These are phyloP conservation scores for Cyprinodon brontotheroides DNA, from an alignment of 2,113 vertebrate species.

Conservation along the genomic window DNA sequence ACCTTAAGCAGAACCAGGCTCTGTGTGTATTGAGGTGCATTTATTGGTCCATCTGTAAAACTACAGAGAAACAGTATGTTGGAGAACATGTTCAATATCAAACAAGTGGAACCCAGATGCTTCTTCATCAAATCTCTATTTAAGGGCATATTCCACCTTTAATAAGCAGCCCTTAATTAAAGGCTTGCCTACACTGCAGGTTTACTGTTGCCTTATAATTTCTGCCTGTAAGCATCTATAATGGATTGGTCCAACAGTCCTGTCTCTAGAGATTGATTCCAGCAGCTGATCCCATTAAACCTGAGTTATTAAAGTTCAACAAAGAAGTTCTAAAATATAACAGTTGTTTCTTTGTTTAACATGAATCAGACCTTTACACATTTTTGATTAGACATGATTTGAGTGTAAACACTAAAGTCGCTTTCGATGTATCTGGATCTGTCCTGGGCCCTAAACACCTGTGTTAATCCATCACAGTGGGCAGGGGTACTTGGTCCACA, in stretches of 20 bases:
- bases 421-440: neutral
- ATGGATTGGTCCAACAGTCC: no score
- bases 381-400: neutral
- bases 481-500: conserved; percentile 76
- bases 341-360: neutral
- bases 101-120: no score
- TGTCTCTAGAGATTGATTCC: neutral
- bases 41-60: neutral
- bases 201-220: neutral
- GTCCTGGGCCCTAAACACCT: neutral
- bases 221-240: neutral
- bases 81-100: neutral
- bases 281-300: neutral
- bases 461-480: conserved; percentile 28
- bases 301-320: no score
- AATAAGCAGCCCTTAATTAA: neutral
- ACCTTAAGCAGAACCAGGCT: no score
- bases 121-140: neutral
- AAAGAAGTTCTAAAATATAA: no score
- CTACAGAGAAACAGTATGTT: neutral
- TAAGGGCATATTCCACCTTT: neutral
- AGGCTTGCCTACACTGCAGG: neutral
- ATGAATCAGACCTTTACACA: neutral
- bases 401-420: no score
- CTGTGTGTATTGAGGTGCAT: no score